Percentiles rank a stretch among this genome's conserved stretches.
Evolutionary conservation across 2,888 invertebrate genomes (phyloP).

Genomic region (Lycia hirtaria): DNA sequence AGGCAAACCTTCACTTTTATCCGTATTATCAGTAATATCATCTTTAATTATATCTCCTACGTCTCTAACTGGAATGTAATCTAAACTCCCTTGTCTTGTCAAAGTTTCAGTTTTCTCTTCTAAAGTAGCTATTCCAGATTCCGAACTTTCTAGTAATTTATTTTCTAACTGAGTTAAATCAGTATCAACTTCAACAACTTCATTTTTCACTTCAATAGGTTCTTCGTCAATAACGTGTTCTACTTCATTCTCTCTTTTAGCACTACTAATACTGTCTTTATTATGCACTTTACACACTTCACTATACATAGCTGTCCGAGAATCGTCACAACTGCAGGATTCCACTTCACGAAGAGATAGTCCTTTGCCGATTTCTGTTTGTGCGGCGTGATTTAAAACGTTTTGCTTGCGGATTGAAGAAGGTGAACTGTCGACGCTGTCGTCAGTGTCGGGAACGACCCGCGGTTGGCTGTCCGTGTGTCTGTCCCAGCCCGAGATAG

Average conservation of each 20-base stretch:
- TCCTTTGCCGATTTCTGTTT: constrained; percentile 79
- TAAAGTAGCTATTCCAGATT: constrained; percentile 71
- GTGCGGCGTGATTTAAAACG: constrained; percentile 75
- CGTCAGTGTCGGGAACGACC: constrained; percentile 50
- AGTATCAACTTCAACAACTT: constrained; percentile 47
- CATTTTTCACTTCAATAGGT: constrained; percentile 41
- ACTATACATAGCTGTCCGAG: constrained; percentile 83
- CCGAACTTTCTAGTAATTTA: constrained; percentile 69
- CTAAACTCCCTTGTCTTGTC: constrained; percentile 76
- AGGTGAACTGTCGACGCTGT: constrained; percentile 54
- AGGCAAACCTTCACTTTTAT: constrained; percentile 80
- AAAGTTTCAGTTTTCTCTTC: constrained; percentile 67
- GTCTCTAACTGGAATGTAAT: constrained; percentile 82
- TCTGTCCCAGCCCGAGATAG: constrained; percentile 97
- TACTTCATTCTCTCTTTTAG: constrained; percentile 61
- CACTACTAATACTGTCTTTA: constrained; percentile 67
- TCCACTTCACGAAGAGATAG: constrained; percentile 75
- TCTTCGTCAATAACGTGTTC: constrained; percentile 68
- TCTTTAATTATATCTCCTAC: constrained; percentile 76
- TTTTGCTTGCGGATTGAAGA: constrained; percentile 56
- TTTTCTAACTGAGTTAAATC: constrained; percentile 66
- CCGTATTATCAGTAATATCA: constrained; percentile 77
- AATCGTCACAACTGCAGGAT: constrained; percentile 68
- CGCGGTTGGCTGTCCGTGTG: constrained; percentile 61
- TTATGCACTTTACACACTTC: constrained; percentile 87